phyloP scores from a whole-genome alignment of 2,113 vertebrate species.

The Glaucidium brasilianum region DNA sequence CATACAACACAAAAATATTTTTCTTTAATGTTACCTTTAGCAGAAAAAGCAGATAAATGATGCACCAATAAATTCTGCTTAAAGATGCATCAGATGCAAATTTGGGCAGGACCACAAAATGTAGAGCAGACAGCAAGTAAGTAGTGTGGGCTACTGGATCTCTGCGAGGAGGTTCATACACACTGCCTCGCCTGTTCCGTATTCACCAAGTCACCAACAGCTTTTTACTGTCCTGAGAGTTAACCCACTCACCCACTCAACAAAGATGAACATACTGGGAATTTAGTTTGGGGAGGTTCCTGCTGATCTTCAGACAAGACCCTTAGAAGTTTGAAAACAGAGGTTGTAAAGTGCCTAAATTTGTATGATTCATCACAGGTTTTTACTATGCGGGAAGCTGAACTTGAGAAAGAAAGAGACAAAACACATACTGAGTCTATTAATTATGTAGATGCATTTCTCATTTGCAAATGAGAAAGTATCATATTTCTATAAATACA shows the following conservation, averaged over 20 bases:
- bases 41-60: not conserved
- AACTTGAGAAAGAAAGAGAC: not conserved
- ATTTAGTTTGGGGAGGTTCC: not conserved
- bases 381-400: not conserved
- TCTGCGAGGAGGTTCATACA: fast-evolving
- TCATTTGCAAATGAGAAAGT: not conserved
- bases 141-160: not conserved
- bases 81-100: not conserved
- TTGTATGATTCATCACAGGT: not conserved
- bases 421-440: not conserved
- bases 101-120: not conserved
- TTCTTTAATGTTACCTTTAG: not conserved
- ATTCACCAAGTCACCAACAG: not conserved
- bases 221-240: not conserved
- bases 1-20: not conserved
- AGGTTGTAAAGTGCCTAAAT: not conserved
- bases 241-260: not conserved
- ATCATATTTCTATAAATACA: not conserved
- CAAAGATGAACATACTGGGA: not conserved
- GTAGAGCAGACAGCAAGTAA: not conserved
- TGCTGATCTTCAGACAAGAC: not conserved
- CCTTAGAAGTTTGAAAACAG: not conserved
- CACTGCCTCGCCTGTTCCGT: too few relatives aligned
- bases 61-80: not conserved
- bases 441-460: not conserved